Evolutionary conservation across 2,888 invertebrate species (phyloP).

Genomic region (Adelognathus sp.): DNA sequence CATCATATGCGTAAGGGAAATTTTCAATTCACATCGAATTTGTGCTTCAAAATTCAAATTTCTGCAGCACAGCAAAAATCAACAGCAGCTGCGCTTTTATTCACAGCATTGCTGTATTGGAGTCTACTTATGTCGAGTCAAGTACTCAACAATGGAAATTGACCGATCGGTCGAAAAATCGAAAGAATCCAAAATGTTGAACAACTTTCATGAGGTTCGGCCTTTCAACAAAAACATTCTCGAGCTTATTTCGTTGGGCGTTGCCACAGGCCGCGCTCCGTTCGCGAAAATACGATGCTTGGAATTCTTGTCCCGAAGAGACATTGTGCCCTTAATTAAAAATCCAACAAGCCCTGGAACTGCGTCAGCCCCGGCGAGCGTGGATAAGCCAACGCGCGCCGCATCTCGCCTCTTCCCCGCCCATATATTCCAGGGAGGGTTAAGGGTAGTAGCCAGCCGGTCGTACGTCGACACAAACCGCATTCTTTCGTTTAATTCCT

Average conservation of each 20-base stretch:
- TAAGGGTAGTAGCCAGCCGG: slow-evolving; percentile 73
- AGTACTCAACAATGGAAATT: too few relatives aligned
- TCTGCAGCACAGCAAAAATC: too few relatives aligned
- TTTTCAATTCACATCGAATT: too few relatives aligned
- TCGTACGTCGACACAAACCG: slow-evolving; percentile 79
- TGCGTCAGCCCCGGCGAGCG: slow-evolving; percentile 11
- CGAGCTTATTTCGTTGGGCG: slow-evolving; percentile 53
- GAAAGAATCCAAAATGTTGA: background rate
- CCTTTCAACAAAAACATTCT: background rate
- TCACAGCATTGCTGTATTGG: too few relatives aligned
- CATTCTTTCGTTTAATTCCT: slow-evolving; percentile 81
- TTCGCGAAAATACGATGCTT: slow-evolving; percentile 70
- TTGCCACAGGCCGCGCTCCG: slow-evolving; percentile 63
- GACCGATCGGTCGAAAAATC: too few relatives aligned
- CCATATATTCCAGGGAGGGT: slow-evolving; percentile 50
- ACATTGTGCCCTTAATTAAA: slow-evolving; percentile 81
- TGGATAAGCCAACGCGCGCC: slow-evolving; percentile 18
- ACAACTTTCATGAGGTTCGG: background rate
- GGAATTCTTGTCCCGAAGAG: slow-evolving; percentile 79
- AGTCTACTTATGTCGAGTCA: too few relatives aligned
- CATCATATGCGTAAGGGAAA: too few relatives aligned
- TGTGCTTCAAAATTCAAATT: too few relatives aligned
- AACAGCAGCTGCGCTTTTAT: too few relatives aligned
- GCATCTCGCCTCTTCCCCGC: slow-evolving; percentile 3
- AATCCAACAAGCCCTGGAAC: slow-evolving; percentile 78